These are phyloP conservation scores for Drosophila histrio DNA, from an alignment of 2,888 invertebrate species.

Conservation along the genomic window DNA sequence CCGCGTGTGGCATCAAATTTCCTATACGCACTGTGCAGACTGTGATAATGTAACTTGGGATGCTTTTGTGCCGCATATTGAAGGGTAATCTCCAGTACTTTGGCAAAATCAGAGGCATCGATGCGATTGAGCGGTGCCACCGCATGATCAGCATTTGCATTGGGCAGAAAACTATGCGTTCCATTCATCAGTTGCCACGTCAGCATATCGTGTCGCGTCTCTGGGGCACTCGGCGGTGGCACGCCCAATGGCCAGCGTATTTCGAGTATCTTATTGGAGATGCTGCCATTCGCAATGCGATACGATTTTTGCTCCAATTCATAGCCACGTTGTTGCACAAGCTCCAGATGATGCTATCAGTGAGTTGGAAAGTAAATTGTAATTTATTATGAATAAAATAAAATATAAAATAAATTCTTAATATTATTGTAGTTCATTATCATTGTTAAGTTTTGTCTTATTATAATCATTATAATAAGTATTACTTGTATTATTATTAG, in stretches of 20 bases:
- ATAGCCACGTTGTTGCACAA: slow-evolving; percentile 80
- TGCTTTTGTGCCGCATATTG: slow-evolving; percentile 85
- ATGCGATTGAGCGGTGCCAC: slow-evolving; percentile 87
- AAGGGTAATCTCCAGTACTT: slow-evolving; percentile 85
- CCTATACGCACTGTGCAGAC: slow-evolving; percentile 89
- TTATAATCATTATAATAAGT: too few species aligned
- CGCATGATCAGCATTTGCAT: slow-evolving; percentile 92
- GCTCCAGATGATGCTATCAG: slow-evolving; percentile 85
- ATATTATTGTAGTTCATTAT: too few species aligned
- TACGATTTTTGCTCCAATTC: slow-evolving; percentile 83
- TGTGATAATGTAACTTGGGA: slow-evolving; percentile 85
- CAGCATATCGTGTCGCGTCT: slow-evolving; percentile 92
- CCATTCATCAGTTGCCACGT: slow-evolving; percentile 94
- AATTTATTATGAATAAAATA: too few species aligned
- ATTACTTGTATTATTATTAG: too few species aligned
- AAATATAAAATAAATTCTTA: neutral
- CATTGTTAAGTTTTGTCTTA: too few species aligned
- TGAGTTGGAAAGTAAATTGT: too few species aligned
- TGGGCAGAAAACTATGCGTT: slow-evolving; percentile 92
- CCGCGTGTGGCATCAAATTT: slow-evolving; percentile 93
- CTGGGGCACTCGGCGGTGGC: slow-evolving; percentile 87
- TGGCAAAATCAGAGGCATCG: slow-evolving; percentile 88
- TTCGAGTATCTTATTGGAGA: slow-evolving; percentile 85
- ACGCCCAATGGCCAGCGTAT: slow-evolving; percentile 91
- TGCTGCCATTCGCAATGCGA: slow-evolving; percentile 84